Conservation (phyloP, 2,113 vertebrate genomes). For the Indicator maculatus region DNA sequence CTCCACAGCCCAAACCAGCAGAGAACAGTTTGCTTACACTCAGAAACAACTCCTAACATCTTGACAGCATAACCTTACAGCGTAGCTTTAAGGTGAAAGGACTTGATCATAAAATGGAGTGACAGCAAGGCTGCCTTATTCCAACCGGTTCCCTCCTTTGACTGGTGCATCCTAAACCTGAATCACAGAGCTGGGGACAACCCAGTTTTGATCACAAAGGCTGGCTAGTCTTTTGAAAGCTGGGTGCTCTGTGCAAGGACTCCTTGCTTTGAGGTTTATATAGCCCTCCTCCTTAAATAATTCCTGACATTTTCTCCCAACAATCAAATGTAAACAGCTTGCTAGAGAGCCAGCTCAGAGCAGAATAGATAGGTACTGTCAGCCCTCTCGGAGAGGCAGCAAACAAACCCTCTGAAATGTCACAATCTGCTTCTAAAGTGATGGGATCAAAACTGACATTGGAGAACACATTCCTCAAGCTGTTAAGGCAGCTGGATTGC, state of each 20-base stretch:
- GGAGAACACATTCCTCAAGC: slow-evolving; percentile 51
- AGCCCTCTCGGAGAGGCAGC: slow-evolving; percentile 40
- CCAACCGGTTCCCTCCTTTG: slow-evolving; percentile 29
- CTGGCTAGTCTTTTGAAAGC: slow-evolving; percentile 58
- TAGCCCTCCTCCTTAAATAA: slow-evolving; percentile 48
- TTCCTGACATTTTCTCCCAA: slow-evolving; percentile 57
- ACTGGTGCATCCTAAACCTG: slow-evolving; percentile 58
- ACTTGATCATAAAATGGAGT: slow-evolving; percentile 34
- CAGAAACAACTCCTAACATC: slow-evolving; percentile 15
- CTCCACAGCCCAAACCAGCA: not conserved
- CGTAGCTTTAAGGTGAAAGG: slow-evolving; percentile 48
- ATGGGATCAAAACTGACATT: slow-evolving; percentile 65
- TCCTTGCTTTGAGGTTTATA: slow-evolving; percentile 63
- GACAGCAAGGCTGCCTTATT: not conserved
- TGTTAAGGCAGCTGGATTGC: slow-evolving; percentile 72
- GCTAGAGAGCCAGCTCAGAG: slow-evolving; percentile 33
- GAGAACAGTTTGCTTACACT: slow-evolving; percentile 1
- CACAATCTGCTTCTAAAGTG: slow-evolving; percentile 65
- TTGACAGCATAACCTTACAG: slow-evolving; percentile 28
- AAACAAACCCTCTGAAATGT: slow-evolving; percentile 69
- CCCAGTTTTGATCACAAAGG: slow-evolving; percentile 43
- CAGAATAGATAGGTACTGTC: slow-evolving; percentile 62
- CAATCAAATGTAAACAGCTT: slow-evolving; percentile 38
- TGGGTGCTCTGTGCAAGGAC: not conserved
- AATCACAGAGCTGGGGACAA: slow-evolving; percentile 46